Evolutionary conservation across 1,140 invertebrate genomes (phyloP), one percentile per base, ranked within the genome.

Genomic region (Euglossa dilemma): DNA sequence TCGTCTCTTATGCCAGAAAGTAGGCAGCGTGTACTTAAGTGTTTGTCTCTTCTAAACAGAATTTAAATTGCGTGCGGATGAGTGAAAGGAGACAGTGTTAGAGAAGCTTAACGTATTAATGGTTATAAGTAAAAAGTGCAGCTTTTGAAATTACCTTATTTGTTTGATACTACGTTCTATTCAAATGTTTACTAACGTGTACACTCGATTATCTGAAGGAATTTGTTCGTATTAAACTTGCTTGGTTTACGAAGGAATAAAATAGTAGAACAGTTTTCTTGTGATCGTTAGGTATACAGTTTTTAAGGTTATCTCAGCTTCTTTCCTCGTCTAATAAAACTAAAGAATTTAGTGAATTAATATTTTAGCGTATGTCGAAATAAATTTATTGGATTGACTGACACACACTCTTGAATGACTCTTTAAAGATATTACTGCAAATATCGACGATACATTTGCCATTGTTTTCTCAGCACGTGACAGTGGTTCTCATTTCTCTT

Each of bases 1-100:
- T 84, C 77, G 45, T 78, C 54, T 83, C 8, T 45, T n/a, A 66
- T 57, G 6, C 61, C 52, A 70, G 73, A 78, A 78, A 54, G 20
- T 23, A 14, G 23, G 16, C 72, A 45, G 25, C 14, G 14, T 56
- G 28, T 72, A 67, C 47, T 54, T 79, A 43, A 72, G n/a, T 28
- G 23, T 59, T 50, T 18, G 9, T 50, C 25, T 82, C 16, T 25
- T 23, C 28, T 82, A 76, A 67, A 69, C 63, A 57, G 5, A 76
- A 9, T 75, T 0, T 9, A 23, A 36, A 59, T 12, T 3, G 28
- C 25, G 36, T 14, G 16, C 54, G 57, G 16, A 25, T 64, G 36
- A 64, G 47, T 66, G 57, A 64, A 67, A 47, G 11, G 16, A 18
- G 25, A 16, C 52, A 36, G 23, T n/a, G 9, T 36, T 23, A 36